phyloP scores from a whole-genome alignment of 92 coral and sea anemone species.

The Zoanthus gigantus region DNA sequence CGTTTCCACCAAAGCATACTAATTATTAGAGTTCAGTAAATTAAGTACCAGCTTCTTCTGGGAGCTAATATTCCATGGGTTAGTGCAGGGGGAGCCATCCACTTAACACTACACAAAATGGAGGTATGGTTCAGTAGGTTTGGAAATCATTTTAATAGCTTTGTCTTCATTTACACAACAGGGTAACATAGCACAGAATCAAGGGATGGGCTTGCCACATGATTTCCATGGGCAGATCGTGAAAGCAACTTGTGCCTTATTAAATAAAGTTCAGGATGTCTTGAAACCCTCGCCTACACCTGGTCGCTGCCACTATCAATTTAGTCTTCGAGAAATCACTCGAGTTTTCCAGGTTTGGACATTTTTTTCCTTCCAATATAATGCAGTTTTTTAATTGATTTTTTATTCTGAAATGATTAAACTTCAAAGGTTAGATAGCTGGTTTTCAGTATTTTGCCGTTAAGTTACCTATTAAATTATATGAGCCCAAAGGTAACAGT shows the following conservation, averaged over 20 bases:
- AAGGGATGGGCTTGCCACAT: conserved; percentile 97
- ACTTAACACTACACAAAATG: no score
- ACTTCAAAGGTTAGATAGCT: no score
- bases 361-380: no score
- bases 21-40: no score
- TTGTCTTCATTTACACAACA: conserved; percentile 10
- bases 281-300: conserved; percentile 94
- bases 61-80: no score
- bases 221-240: conserved; percentile 98
- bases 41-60: no score
- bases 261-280: conserved; percentile 80
- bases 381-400: neutral
- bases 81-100: no score
- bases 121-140: no score
- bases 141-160: neutral
- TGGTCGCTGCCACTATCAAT: conserved; percentile 92
- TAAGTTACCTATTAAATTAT: no score
- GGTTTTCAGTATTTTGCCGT: no score
- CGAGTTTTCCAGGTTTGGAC: conserved; percentile 85
- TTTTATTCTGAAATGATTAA: neutral
- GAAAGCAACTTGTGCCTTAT: conserved; percentile 81
- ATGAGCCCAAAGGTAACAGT: no score
- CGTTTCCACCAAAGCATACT: no score
- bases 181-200: conserved; percentile 99
- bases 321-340: conserved; percentile 86